Percentiles rank a stretch among this genome's conserved stretches.
Evolutionary conservation across 1,140 invertebrate genomes (phyloP).

Genomic region (Aphelenchoides avenae): DNA sequence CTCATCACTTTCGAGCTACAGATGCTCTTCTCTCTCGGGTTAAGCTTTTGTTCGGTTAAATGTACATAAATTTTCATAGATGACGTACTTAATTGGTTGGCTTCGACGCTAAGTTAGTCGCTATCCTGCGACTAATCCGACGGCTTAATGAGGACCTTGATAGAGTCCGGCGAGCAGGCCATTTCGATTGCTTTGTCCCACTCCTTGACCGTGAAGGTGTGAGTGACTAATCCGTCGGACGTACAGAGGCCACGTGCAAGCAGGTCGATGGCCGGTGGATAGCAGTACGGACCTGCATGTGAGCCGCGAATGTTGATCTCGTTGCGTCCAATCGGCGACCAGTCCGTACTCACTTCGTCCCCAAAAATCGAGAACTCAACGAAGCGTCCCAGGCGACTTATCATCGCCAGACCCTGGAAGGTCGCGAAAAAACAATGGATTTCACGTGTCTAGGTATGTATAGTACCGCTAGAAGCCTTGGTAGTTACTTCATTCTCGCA

Average conservation of each 20-base stretch:
- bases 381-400: not conserved
- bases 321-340: constrained; percentile 1
- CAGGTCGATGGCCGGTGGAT: constrained; percentile 2
- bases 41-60: too few species aligned
- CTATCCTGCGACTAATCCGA: too few species aligned
- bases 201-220: not conserved
- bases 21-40: too few species aligned
- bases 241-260: not conserved
- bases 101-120: too few species aligned
- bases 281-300: constrained; percentile 4
- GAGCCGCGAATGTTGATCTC: not conserved
- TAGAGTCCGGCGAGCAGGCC: not conserved
- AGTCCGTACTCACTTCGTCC: not conserved
- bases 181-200: constrained; percentile 3
- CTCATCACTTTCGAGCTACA: too few species aligned
- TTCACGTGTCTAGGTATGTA: too few species aligned
- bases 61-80: too few species aligned
- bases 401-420: not conserved
- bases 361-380: constrained; percentile 5
- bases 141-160: constrained; percentile 4
- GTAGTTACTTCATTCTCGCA: too few species aligned
- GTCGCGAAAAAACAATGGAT: too few species aligned
- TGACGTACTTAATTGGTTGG: too few species aligned
- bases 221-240: constrained; percentile 2
- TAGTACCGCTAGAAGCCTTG: too few species aligned